Base-by-base conservation (phyloP, 2,113 vertebrate species). In the Phyllostomus discolor region DNA sequence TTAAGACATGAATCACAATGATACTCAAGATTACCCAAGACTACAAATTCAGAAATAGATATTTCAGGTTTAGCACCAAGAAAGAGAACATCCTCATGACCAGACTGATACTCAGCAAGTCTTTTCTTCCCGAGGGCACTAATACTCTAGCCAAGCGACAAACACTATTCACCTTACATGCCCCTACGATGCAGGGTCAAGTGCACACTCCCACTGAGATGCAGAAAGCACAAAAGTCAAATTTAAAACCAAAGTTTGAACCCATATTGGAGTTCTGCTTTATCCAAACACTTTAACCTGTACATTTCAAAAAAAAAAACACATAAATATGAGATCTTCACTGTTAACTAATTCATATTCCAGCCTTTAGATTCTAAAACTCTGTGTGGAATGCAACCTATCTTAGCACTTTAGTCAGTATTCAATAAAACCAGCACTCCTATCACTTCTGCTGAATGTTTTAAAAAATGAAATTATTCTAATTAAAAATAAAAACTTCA, bases 11-110 rank as follows among this genome's bases (percentile, higher is more conserved):
- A 95, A 97, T 90, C 87, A 94, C 91, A 97, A 94, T 93, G 91
- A 96, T 96, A 91, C 24, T 89, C 86, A 95, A 86, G 95, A 97
- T 96, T 96, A 97, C 97, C 96, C 91, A 95, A 97, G 94, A 92
- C 87, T 94, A 96, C 95, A 96, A 97, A 96, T 90, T 96, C 97
- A 96, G 95, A 98, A 97, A 97, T 96, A 97, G 97, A 93, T 96
- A 96, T 94, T 97, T 97, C 97, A 96, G 95, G 97, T 95, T 97
- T 97, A 96, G 96, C 94, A 97, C 93, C 97, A 96, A 97, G 95
- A 97, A 97, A 91, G 72, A 91, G 87, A 97, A 95, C 95, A 50
- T 96, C 89, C 97, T 97, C 96, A 96, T 98, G 97, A 97, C 97
- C 93, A 98, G 97, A 97, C 94, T 94, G 83, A 94, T 95, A 97